Percentiles rank a stretch among this genome's conserved stretches.
Evolutionary conservation across 1,140 invertebrate species (phyloP).

Genomic region (Drepana arcuata): DNA sequence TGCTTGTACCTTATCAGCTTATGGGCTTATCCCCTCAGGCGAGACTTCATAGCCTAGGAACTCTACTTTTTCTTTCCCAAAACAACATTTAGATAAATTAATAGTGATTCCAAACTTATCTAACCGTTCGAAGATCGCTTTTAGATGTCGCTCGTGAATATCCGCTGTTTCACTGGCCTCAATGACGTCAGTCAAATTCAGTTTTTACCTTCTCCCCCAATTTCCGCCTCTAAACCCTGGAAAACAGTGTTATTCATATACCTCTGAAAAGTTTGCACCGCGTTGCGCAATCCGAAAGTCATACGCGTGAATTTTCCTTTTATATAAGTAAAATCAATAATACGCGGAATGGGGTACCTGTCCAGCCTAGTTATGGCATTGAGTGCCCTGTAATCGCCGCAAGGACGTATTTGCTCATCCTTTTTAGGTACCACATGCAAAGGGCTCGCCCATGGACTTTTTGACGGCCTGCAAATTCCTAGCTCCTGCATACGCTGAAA

Average conservation of each 20-base stretch:
- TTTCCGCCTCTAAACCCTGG: not conserved
- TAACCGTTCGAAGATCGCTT: conserved; percentile 1
- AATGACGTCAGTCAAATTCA: not conserved
- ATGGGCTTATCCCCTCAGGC: conserved; percentile 1
- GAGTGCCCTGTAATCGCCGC: conserved; percentile 1
- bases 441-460: too few species aligned
- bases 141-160: conserved; percentile 1
- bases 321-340: conserved; percentile 2
- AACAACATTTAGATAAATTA: conserved; percentile 6
- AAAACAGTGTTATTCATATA: not conserved
- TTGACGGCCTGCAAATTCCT: conserved; percentile 7
- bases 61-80: conserved; percentile 3
- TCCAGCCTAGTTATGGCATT: not conserved
- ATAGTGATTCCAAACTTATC: conserved; percentile 6
- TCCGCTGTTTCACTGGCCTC: not conserved
- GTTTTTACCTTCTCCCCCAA: not conserved
- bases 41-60: conserved; percentile 6
- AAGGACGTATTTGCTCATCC: conserved; percentile 1
- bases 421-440: conserved; percentile 6
- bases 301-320: not conserved
- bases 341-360: not conserved
- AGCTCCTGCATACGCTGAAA: conserved; percentile 8
- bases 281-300: not conserved
- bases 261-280: not conserved
- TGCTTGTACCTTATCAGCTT: conserved; percentile 2